Evolutionary conservation across 2,888 invertebrate species (phyloP).

Genomic region (Ormyrus pomaceus): DNA sequence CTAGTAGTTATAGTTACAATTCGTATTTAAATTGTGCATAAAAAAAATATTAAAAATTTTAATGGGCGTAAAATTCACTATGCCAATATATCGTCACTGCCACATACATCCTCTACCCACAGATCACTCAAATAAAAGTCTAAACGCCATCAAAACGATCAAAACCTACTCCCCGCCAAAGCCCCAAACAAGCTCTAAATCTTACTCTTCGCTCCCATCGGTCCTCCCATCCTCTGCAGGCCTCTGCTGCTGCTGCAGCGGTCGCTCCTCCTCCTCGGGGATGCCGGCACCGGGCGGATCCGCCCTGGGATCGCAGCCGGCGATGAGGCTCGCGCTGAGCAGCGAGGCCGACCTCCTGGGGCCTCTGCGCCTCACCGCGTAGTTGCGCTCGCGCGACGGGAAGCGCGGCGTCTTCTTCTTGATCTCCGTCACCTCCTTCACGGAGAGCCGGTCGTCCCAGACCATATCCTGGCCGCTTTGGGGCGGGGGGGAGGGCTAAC

Average conservation of each 20-base stretch:
- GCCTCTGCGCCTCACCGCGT: conserved; percentile 80
- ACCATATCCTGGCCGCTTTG: conserved; percentile 63
- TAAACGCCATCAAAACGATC: too few relatives aligned
- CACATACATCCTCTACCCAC: too few relatives aligned
- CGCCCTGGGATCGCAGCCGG: not conserved
- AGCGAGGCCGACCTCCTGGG: conserved; percentile 61
- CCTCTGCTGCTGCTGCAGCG: not conserved
- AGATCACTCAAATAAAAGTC: too few relatives aligned
- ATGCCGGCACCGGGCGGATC: conserved; percentile 1
- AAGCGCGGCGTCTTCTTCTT: conserved; percentile 80
- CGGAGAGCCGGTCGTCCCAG: conserved; percentile 69
- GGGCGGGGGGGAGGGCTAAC: too few relatives aligned
- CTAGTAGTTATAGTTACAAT: too few relatives aligned
- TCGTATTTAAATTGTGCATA: too few relatives aligned
- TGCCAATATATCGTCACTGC: too few relatives aligned
- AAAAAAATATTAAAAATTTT: too few relatives aligned
- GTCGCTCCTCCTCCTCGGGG: conserved; percentile 6
- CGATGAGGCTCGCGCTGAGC: conserved; percentile 43
- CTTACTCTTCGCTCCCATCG: conserved; percentile 20
- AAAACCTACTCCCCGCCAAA: not conserved
- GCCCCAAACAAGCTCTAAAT: not conserved
- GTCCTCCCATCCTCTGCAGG: too few relatives aligned
- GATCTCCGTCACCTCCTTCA: conserved; percentile 72
- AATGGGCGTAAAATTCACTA: too few relatives aligned
- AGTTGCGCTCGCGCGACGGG: conserved; percentile 83